Conservation (phyloP, 2,888 invertebrate genomes). For the Melanchra persicariae region DNA sequence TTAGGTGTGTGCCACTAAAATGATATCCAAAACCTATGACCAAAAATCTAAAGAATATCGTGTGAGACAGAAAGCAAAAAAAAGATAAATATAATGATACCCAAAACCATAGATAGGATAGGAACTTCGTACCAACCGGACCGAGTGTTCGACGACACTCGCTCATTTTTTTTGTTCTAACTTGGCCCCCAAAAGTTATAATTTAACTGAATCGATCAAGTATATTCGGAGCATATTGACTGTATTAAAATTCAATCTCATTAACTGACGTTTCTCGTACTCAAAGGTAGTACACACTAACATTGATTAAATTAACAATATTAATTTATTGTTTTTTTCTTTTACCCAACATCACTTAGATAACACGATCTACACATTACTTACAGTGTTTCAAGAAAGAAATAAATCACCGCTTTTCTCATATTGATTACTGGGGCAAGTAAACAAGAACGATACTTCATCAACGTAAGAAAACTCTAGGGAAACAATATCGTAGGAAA, state of each 20-base stretch:
- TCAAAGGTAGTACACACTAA: background rate
- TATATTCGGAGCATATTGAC: too few species aligned
- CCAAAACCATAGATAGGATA: too few species aligned
- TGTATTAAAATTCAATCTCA: background rate
- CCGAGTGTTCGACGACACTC: too few species aligned
- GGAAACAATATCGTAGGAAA: background rate
- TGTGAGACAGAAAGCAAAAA: too few species aligned
- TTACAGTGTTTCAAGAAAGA: background rate
- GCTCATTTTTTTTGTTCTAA: too few species aligned
- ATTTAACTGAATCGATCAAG: too few species aligned
- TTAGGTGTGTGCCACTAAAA: too few species aligned
- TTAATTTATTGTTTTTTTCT: background rate
- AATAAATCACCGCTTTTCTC: conserved; percentile 26
- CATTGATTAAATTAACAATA: conserved; percentile 7
- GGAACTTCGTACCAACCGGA: too few species aligned
- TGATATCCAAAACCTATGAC: too few species aligned
- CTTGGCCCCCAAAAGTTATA: too few species aligned
- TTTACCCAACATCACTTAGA: background rate
- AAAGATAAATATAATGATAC: too few species aligned
- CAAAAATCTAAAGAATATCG: too few species aligned
- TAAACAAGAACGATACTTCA: conserved; percentile 20
- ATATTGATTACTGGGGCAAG: conserved; percentile 29
- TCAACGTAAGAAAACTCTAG: conserved; percentile 12
- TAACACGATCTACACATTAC: background rate
- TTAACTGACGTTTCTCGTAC: background rate